Conservation (phyloP, 1,140 invertebrate genomes). For the Bombus confusus region DNA sequence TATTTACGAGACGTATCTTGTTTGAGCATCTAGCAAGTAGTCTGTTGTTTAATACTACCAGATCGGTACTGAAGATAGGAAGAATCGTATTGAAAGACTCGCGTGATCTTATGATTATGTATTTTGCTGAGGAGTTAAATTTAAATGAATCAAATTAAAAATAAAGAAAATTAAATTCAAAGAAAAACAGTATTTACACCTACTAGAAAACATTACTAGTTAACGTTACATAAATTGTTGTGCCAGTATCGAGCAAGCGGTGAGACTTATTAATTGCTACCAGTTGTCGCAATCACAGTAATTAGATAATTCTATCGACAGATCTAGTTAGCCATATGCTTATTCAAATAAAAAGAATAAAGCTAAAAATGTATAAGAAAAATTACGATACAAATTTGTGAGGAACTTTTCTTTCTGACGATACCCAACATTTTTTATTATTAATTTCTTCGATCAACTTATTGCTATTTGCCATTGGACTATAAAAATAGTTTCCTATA, state of each 20-base stretch:
- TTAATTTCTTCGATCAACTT: not conserved
- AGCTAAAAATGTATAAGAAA: too few relatives aligned
- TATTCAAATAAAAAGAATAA: conserved; percentile 11
- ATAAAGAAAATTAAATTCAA: not conserved
- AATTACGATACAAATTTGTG: not conserved
- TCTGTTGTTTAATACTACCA: not conserved
- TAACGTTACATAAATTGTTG: conserved; percentile 57
- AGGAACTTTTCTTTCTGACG: not conserved
- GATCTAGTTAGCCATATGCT: conserved; percentile 18
- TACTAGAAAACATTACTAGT: conserved; percentile 43
- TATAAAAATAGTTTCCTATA: too few relatives aligned
- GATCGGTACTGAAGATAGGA: not conserved
- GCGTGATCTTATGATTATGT: too few relatives aligned
- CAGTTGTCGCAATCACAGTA: conserved; percentile 49
- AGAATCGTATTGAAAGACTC: not conserved
- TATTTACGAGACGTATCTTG: too few relatives aligned
- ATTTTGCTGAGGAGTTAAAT: too few relatives aligned
- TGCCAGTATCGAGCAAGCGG: conserved; percentile 16
- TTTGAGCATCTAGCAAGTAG: too few relatives aligned
- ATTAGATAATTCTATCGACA: conserved; percentile 41
- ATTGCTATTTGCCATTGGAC: not conserved
- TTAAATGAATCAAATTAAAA: not conserved
- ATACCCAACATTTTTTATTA: not conserved
- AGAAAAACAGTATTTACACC: conserved; percentile 23
- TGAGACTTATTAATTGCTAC: conserved; percentile 48